Base-by-base conservation (phyloP, 2,797 vertebrate genomes). In the Ctenochaetus hawaiiensis region DNA sequence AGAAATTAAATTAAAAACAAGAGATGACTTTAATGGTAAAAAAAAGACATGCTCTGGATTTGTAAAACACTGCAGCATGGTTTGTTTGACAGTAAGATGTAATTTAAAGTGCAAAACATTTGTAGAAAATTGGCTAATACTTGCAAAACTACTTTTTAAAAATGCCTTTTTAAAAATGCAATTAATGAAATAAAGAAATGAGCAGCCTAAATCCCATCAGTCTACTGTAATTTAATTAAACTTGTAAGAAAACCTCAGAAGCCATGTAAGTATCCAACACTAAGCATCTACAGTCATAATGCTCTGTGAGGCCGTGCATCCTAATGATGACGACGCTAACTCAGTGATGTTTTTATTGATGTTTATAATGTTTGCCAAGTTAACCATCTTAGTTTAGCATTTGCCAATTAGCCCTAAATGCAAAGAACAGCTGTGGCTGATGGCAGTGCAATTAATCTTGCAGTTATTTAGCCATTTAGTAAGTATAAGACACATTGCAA, bases 241-340 rank as follows among this genome's bases (percentile, higher is more conserved):
- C 39, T 54, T n/a, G 30, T 47, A 48, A 54, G 18, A 48, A 68
- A 67, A 17, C 70, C 41, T 60, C 5, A 37, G 10, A 62, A 64
- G 10, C 5, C 44, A 44, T 8, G 20, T 20, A n/a, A 44, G 0
- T 47, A 30, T 62, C 43, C 22, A 34, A 64, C 49, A 48, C 7
- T 14, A 4, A 45, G 14, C 2, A 1, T 58, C n/a, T 37, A 26
- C 26, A 45, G 53, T 57, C 22, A 20, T 11, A 16, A 12, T 2
- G 17, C 43, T 43, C 41, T 37, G 23, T 26, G 3, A 20, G n/a
- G 39, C 53, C 11, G 39, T 41, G 16, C 26, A 47, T 61, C 52
- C 44, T 30, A 51, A 22, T 53, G 49, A 26, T 41, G 10, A 48
- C 26, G 23, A 4, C 43, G 49, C 8, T 49, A 58, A 41, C 62